A percentile compares a stretch with the other conserved stretches of the same genome.
Evolutionary conservation across 2,888 invertebrate genomes (phyloP).

Genomic region (Drosophila parthenogenetica): DNA sequence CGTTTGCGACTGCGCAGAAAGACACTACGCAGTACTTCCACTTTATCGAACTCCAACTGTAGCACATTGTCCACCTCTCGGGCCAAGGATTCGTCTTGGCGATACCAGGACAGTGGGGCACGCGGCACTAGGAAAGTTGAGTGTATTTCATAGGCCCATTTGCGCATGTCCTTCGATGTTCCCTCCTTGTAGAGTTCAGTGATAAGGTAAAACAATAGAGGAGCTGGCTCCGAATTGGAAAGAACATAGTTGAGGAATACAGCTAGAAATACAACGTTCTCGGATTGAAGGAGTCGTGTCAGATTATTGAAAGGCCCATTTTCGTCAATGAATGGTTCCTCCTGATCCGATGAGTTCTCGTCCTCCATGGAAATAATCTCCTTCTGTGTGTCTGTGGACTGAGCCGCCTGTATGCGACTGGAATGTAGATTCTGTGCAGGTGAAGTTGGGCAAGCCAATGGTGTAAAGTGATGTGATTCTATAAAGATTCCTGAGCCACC

Average conservation of each 20-base stretch:
- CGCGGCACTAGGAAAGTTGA: constrained; percentile 97
- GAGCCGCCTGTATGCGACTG: constrained; percentile 82
- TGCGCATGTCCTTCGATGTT: constrained; percentile 94
- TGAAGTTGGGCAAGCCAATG: constrained; percentile 65
- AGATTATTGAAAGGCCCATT: constrained; percentile 96
- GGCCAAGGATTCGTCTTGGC: constrained; percentile 91
- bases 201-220: constrained; percentile 91
- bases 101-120: constrained; percentile 86
- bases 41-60: constrained; percentile 93
- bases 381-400: constrained; percentile 86
- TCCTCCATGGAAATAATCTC: constrained; percentile 98
- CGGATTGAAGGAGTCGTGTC: constrained; percentile 92
- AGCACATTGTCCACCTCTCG: constrained; percentile 95
- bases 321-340: constrained; percentile 91
- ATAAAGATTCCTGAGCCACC: constrained; percentile 70
- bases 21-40: constrained; percentile 94
- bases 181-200: constrained; percentile 96
- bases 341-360: constrained; percentile 95
- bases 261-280: constrained; percentile 92
- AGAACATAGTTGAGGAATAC: constrained; percentile 97
- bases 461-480: constrained; percentile 80
- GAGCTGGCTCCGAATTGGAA: constrained; percentile 92
- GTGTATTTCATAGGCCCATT: constrained; percentile 99
- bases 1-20: constrained; percentile 95
- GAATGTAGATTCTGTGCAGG: constrained; percentile 73